Evolutionary conservation across 2,888 invertebrate genomes (phyloP).

Genomic region (Agrochola circellaris): DNA sequence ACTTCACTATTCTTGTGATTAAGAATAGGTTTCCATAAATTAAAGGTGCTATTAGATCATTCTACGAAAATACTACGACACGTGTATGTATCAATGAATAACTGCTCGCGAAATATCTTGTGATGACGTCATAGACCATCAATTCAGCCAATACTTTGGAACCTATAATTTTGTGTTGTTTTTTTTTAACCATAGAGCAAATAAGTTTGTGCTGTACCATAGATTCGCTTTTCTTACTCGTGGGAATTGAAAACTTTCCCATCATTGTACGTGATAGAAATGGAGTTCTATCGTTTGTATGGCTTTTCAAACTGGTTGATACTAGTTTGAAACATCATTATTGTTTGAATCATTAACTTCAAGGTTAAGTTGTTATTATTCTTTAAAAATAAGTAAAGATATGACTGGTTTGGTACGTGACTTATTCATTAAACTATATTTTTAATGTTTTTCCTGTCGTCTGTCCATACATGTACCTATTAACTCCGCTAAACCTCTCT

Average conservation of each 20-base stretch:
- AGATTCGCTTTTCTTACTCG: constrained; percentile 42
- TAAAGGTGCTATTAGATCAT: constrained; percentile 62
- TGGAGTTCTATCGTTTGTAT: constrained; percentile 39
- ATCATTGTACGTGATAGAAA: constrained; percentile 47
- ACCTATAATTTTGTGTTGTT: constrained; percentile 74
- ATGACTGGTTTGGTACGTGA: constrained; percentile 41
- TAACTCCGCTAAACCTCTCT: constrained; percentile 15
- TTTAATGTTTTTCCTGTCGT: constrained; percentile 42
- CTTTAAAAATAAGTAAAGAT: constrained; percentile 24
- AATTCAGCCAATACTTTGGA: constrained; percentile 72
- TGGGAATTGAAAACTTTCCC: constrained; percentile 53
- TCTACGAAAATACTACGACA: constrained; percentile 63
- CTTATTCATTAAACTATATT: constrained; percentile 28
- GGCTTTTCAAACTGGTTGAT: constrained; percentile 12
- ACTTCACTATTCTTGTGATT: constrained; percentile 21
- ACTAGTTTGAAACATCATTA: constrained; percentile 48
- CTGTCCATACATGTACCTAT: background rate
- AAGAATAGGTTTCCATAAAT: constrained; percentile 56
- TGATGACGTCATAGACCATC: constrained; percentile 76
- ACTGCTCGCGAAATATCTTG: constrained; percentile 35
- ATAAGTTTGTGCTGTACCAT: constrained; percentile 28
- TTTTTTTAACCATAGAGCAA: constrained; percentile 61
- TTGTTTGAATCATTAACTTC: constrained; percentile 32
- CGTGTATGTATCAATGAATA: constrained; percentile 52
- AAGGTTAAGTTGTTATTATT: constrained; percentile 37